These are phyloP conservation scores for Pelochelys cantorii DNA, from an alignment of 2,797 vertebrate species.

Conservation along the genomic window DNA sequence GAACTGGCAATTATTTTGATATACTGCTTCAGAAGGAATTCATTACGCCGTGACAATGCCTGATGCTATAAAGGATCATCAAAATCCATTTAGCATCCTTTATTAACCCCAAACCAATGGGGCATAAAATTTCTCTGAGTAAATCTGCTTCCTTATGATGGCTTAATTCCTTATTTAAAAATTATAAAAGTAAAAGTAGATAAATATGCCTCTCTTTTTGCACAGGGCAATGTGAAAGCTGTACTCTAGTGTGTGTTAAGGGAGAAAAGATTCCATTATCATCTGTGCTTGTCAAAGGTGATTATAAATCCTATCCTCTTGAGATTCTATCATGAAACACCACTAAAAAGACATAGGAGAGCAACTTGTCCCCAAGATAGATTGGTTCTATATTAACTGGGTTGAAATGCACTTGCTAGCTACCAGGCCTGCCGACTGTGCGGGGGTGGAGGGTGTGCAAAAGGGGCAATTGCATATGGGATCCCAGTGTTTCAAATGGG, in stretches of 20 bases:
- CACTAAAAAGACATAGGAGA: not conserved
- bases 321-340: not conserved
- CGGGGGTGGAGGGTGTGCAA: too few species aligned
- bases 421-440: not conserved
- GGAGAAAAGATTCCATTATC: not conserved
- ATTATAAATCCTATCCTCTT: not conserved
- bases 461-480: too few species aligned
- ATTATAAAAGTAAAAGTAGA: not conserved
- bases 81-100: fast-evolving
- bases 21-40: not conserved
- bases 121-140: not conserved
- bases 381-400: not conserved
- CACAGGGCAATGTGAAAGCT: fast-evolving
- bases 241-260: not conserved
- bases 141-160: not conserved
- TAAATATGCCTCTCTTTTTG: not conserved
- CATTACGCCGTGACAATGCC: not conserved
- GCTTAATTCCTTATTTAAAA: not conserved
- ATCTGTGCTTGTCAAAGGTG: not conserved
- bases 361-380: not conserved
- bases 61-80: not conserved
- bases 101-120: not conserved
- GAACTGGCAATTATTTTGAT: not conserved
- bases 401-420: not conserved
- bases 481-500: too few species aligned